Evolutionary conservation across 2,888 invertebrate genomes (phyloP).

Genomic region (Scotopteryx bipunctaria): DNA sequence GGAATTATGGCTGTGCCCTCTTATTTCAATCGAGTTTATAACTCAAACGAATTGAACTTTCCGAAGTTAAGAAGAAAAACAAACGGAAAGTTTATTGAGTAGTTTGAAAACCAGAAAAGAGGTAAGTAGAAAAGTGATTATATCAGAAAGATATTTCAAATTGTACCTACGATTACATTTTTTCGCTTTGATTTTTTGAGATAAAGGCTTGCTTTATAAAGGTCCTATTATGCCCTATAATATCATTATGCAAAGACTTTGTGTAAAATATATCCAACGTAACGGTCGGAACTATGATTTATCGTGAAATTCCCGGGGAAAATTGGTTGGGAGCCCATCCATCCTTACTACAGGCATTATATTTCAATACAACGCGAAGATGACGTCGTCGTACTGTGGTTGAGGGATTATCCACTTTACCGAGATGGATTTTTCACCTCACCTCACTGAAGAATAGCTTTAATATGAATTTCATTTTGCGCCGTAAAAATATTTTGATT

Average conservation of each 20-base stretch:
- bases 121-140: neutral
- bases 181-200: too few species aligned
- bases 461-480: conserved; percentile 46
- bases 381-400: conserved; percentile 49
- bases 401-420: conserved; percentile 67
- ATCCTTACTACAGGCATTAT: conserved; percentile 36
- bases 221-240: neutral
- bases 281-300: conserved; percentile 18
- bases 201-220: neutral
- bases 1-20: conserved; percentile 60
- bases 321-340: conserved; percentile 30
- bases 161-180: too few species aligned
- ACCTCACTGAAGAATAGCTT: conserved; percentile 40
- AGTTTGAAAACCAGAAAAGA: conserved; percentile 1
- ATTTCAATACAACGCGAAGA: conserved; percentile 50
- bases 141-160: too few species aligned
- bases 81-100: conserved; percentile 5
- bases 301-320: conserved; percentile 23
- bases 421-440: conserved; percentile 58
- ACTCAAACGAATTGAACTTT: conserved; percentile 38
- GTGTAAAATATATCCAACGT: conserved; percentile 7
- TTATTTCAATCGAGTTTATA: conserved; percentile 59
- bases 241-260: conserved; percentile 2
- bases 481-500: conserved; percentile 34
- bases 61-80: conserved; percentile 14